Percentiles rank a stretch among this genome's conserved stretches.
phyloP scores from a whole-genome alignment of 2,797 vertebrate species.

The Xyrichtys novacula region DNA sequence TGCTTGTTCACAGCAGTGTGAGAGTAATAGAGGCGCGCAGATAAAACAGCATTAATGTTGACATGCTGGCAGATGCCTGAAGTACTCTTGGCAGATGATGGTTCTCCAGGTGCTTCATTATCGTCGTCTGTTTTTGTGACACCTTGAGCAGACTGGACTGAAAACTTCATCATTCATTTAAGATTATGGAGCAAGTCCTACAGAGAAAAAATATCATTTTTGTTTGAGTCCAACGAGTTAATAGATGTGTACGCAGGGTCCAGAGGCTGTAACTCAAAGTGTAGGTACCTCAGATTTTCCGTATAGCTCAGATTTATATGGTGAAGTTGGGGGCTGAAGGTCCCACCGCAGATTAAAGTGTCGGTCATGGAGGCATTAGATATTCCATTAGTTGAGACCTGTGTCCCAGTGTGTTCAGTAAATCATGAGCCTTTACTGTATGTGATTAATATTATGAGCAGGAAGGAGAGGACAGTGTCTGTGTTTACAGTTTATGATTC shows the following conservation, averaged over 20 bases:
- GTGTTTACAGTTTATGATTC: conserved; percentile 21
- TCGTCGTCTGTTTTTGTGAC: conserved; percentile 23
- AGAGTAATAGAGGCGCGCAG: conserved; percentile 38
- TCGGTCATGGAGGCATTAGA: conserved; percentile 52
- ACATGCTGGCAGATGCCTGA: conserved; percentile 49
- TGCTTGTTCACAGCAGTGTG: conserved; percentile 45
- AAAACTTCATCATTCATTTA: neutral
- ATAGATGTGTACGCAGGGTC: neutral
- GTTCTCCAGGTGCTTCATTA: conserved; percentile 36
- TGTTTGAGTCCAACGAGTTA: neutral
- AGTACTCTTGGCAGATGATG: conserved; percentile 30
- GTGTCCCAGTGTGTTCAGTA: conserved; percentile 38
- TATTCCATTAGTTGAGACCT: conserved; percentile 55
- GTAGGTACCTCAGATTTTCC: neutral
- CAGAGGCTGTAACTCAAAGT: conserved; percentile 40
- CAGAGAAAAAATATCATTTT: neutral
- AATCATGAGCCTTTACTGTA: conserved; percentile 35
- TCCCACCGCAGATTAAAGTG: conserved; percentile 63
- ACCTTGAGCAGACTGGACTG: neutral
- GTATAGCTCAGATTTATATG: conserved; percentile 54
- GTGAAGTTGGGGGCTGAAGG: conserved; percentile 32
- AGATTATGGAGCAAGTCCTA: neutral
- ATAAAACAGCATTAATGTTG: conserved; percentile 38
- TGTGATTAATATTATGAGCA: conserved; percentile 4
- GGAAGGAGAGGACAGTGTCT: conserved; percentile 16